Conservation (phyloP, 1,140 invertebrate genomes). For the Diploscapter pachys region DNA sequence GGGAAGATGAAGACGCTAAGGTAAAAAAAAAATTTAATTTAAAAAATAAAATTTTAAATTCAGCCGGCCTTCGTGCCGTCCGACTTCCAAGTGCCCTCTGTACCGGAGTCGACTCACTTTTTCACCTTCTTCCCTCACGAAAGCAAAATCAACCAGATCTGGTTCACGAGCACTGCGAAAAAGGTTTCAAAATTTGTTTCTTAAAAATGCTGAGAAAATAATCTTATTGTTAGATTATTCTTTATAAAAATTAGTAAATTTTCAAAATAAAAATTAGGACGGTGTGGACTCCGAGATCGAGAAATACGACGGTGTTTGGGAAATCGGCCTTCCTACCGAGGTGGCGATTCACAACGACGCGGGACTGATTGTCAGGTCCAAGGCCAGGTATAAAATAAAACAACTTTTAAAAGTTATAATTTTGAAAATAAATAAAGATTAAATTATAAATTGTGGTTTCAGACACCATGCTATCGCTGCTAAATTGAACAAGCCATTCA, state of each 20-base stretch:
- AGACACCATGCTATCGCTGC: slow-evolving; percentile 75
- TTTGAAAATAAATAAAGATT: background rate
- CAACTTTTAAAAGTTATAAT: background rate
- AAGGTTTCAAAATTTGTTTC: slow-evolving; percentile 62
- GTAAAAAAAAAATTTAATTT: background rate
- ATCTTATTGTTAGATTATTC: too few species aligned
- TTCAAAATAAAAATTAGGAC: slow-evolving; percentile 62
- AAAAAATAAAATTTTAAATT: slow-evolving; percentile 63
- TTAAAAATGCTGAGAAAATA: too few species aligned
- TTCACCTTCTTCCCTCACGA: slow-evolving; percentile 83
- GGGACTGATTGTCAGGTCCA: slow-evolving; percentile 85
- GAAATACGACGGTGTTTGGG: slow-evolving; percentile 86
- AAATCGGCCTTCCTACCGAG: slow-evolving; percentile 74
- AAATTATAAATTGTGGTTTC: background rate
- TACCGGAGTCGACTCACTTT: slow-evolving; percentile 77
- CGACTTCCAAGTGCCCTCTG: slow-evolving; percentile 98
- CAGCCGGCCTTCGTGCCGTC: slow-evolving; percentile 74
- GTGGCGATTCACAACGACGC: slow-evolving; percentile 77
- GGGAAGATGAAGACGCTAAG: slow-evolving; percentile 2
- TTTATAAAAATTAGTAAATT: too few species aligned
- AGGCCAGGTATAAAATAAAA: slow-evolving; percentile 65
- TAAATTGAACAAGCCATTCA: slow-evolving; percentile 75
- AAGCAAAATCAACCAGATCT: slow-evolving; percentile 72
- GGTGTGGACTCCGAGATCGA: slow-evolving; percentile 80
- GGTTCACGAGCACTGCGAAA: slow-evolving; percentile 84